Conservation (phyloP, 2,113 vertebrate genomes). For the Nettapus auritus region DNA sequence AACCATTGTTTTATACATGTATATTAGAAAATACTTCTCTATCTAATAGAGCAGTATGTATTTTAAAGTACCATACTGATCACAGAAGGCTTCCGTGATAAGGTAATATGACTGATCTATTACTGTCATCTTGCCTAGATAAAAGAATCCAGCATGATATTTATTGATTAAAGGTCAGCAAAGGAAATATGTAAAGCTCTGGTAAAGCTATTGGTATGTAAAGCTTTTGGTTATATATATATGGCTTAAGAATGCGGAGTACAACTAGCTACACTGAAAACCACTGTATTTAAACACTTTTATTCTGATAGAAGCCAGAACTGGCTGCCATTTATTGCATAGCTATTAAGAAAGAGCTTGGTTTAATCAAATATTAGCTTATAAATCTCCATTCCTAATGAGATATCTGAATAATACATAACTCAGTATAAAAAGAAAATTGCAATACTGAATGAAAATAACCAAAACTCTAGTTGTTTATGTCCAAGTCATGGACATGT, state of each 20-base stretch:
- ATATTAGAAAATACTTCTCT: not conserved
- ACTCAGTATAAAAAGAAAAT: not conserved
- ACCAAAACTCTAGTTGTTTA: not conserved
- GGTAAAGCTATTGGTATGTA: too few relatives aligned
- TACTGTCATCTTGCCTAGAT: not conserved
- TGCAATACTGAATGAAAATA: not conserved
- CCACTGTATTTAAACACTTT: not conserved
- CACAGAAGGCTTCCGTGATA: not conserved
- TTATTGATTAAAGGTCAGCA: fast-evolving
- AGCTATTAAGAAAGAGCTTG: not conserved
- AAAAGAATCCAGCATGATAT: not conserved
- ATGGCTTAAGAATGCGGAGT: not conserved
- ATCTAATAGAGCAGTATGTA: not conserved
- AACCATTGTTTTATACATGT: not conserved
- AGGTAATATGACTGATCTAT: not conserved
- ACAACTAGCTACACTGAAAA: not conserved
- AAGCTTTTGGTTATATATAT: not conserved
- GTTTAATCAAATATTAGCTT: not conserved
- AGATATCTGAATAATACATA: not conserved
- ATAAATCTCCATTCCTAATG: not conserved
- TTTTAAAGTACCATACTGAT: not conserved
- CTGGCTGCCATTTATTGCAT: not conserved
- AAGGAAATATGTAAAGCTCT: not conserved
- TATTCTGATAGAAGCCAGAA: not conserved
- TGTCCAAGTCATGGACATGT: not conserved